Conservation (phyloP, 2,888 invertebrate genomes). For the Acanthoscelides obtectus region DNA sequence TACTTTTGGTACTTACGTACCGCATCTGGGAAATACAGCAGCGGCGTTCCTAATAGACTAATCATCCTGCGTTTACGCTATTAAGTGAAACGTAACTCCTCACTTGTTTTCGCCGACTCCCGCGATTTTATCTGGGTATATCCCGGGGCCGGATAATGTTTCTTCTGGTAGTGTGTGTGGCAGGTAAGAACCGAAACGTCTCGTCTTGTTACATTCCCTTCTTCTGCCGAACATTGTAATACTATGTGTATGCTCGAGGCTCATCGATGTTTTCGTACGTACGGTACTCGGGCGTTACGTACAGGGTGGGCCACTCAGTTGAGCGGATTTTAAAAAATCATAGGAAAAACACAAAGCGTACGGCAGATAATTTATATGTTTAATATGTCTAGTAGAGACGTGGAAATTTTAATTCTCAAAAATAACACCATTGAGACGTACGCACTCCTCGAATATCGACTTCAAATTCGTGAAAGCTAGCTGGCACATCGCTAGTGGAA, state of each 20-base stretch:
- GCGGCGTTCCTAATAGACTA: not conserved
- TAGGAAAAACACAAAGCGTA: too few relatives aligned
- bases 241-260: not conserved
- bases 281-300: not conserved
- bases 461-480: too few relatives aligned
- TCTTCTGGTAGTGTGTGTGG: not conserved
- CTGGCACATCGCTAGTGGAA: too few relatives aligned
- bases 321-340: too few relatives aligned
- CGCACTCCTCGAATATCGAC: too few relatives aligned
- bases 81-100: not conserved
- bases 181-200: not conserved
- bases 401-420: too few relatives aligned
- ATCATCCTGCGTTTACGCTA: not conserved
- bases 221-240: not conserved
- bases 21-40: not conserved
- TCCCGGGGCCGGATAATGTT: not conserved
- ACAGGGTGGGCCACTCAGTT: too few relatives aligned
- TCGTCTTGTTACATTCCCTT: not conserved
- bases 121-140: not conserved
- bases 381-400: too few relatives aligned
- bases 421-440: too few relatives aligned
- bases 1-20: not conserved
- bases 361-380: too few relatives aligned
- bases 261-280: not conserved
- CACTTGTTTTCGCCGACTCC: not conserved